Conservation (phyloP, 2,113 vertebrate genomes). For the Myodes glareolus region DNA sequence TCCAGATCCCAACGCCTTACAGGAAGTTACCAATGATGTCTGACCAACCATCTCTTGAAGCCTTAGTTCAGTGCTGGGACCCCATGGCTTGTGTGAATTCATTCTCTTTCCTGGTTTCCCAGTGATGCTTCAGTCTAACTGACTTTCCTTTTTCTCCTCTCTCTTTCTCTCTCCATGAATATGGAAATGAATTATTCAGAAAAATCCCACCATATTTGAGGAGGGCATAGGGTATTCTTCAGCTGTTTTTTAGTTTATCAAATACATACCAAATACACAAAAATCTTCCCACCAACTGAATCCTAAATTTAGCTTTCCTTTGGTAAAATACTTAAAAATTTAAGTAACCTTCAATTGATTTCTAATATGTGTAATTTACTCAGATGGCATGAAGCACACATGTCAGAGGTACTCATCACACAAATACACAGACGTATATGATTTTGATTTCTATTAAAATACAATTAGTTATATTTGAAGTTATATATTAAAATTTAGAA, state of each 20-base stretch:
- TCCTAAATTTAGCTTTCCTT: neutral
- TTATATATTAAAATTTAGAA: neutral
- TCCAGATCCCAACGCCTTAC: neutral
- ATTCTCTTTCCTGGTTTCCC: neutral
- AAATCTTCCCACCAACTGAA: neutral
- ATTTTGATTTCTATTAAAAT: slow-evolving; percentile 48
- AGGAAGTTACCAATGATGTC: neutral
- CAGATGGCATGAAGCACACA: neutral
- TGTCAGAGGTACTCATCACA: neutral
- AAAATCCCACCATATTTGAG: neutral
- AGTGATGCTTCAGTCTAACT: neutral
- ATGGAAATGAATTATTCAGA: slow-evolving; percentile 8
- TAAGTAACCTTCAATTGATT: neutral
- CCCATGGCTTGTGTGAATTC: neutral
- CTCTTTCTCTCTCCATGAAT: neutral
- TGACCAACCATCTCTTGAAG: neutral
- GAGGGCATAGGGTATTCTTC: neutral
- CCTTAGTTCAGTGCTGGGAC: neutral
- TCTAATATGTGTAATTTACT: slow-evolving; percentile 34
- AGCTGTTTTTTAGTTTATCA: slow-evolving; percentile 39
- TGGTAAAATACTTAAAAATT: slow-evolving; percentile 35
- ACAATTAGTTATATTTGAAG: neutral
- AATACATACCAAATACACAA: slow-evolving; percentile 19
- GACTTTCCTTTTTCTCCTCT: neutral
- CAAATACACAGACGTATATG: neutral